Base-by-base conservation (phyloP, 1,140 invertebrate genomes). In the Sesamia nonagrioides region DNA sequence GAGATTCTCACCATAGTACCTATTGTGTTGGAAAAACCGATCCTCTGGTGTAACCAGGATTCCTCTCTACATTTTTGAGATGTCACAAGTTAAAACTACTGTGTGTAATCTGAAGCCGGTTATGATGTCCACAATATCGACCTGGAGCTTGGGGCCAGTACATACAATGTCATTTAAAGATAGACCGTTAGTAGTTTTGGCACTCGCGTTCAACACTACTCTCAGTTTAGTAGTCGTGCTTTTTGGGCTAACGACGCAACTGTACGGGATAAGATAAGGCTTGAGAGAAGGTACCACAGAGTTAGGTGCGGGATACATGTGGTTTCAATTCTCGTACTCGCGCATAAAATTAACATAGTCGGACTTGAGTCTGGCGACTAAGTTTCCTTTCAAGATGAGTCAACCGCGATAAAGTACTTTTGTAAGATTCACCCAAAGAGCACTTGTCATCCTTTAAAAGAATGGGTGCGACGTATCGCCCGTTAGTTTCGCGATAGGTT, bases 1-100 rank as follows among this genome's bases (percentile, higher is more conserved):
- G 27, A 7, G 58, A 61, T 11, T 35, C 33, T 13, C 58, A 9
- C 58, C 58, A 61, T n/a, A 61, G 58, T 15, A 61, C n/a, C n/a
- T n/a, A n/a, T n/a, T 33, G 15, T 61, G 58, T 27, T 61, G 58
- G 11, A 11, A 61, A 3, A 13, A n/a, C 8, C 58, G 58, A 7
- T 61, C 21, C 13, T 33, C 21, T 21, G 54, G n/a, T n/a, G 6
- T 8, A 56, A 56, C 4, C n/a, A 18, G 4, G n/a, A 56, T 56
- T n/a, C 17, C 7, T 21, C 54, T 18, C 7, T 56, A 56, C 54
- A 56, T 56, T 11, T 21, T 56, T 17, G 54, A 56, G n/a, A 56
- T 18, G 54, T 21, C n/a, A 18, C n/a, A 11, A 9, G 17, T 21
- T 8, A 56, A 56, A 8, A 27, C n/a, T 21, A 56, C 21, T 56